Conservation (phyloP, 2,888 invertebrate species). For the Chrysodeixis includens region DNA sequence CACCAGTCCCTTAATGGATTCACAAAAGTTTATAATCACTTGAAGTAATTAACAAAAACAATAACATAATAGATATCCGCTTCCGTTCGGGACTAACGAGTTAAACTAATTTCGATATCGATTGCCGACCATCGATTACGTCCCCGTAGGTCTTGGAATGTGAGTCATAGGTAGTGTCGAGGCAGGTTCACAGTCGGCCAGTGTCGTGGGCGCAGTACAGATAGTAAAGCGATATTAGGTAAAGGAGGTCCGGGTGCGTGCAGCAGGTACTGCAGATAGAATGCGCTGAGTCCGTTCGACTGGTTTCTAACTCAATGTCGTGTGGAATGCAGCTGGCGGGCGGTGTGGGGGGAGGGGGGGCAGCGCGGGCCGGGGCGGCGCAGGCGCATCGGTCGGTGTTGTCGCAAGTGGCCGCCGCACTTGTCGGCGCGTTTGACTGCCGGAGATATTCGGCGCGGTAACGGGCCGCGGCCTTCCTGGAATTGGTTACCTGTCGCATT, state of each 20-base stretch:
- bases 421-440: slow-evolving; percentile 89
- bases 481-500: slow-evolving; percentile 89
- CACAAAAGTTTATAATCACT: slow-evolving; percentile 49
- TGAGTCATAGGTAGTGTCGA: slow-evolving; percentile 42
- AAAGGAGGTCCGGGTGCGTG: slow-evolving; percentile 61
- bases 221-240: slow-evolving; percentile 59
- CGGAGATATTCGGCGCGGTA: slow-evolving; percentile 89
- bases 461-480: slow-evolving; percentile 89
- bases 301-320: slow-evolving; percentile 88
- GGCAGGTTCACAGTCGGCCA: slow-evolving; percentile 37
- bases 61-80: slow-evolving; percentile 52
- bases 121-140: slow-evolving; percentile 42
- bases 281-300: slow-evolving; percentile 80
- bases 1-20: slow-evolving; percentile 29
- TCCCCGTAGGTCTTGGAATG: slow-evolving; percentile 40
- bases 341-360: slow-evolving; percentile 55
- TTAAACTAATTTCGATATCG: slow-evolving; percentile 47
- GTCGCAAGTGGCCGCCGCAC: slow-evolving; percentile 88
- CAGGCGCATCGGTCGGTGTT: slow-evolving; percentile 83
- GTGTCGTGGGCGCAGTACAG: slow-evolving; percentile 45
- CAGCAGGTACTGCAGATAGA: slow-evolving; percentile 72
- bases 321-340: slow-evolving; percentile 82
- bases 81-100: slow-evolving; percentile 45
- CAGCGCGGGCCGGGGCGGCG: slow-evolving; percentile 63
- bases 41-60: slow-evolving; percentile 51